Conservation (phyloP, 2,113 vertebrate genomes). For the Psammodynastes pulverulentus region DNA sequence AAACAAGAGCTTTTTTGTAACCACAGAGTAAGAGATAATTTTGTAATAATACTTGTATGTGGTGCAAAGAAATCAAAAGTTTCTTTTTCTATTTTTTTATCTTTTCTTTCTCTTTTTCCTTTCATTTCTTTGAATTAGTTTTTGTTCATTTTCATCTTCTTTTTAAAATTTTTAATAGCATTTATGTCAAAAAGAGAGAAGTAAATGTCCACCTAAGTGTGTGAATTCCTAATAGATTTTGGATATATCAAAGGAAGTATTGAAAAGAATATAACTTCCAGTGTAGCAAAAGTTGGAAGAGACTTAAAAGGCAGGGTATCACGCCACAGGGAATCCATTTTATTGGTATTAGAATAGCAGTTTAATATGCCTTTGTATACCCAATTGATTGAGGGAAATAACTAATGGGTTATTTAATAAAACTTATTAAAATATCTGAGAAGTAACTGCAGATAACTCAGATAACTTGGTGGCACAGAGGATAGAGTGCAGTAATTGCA, state of each 20-base stretch:
- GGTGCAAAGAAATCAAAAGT: too few species aligned
- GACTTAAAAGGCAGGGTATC: conserved; percentile 52
- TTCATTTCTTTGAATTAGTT: too few species aligned
- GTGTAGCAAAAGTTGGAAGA: conserved; percentile 69
- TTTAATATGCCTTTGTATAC: conserved; percentile 63
- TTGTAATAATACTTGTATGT: too few species aligned
- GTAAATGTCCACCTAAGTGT: conserved; percentile 57
- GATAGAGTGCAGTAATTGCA: too few species aligned
- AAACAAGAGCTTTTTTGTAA: too few species aligned
- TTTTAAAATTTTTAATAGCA: too few species aligned
- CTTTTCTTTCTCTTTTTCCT: too few species aligned
- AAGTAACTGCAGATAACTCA: conserved; percentile 48
- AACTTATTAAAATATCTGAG: conserved; percentile 56
- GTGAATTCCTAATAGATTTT: conserved; percentile 56
- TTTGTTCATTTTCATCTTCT: too few species aligned
- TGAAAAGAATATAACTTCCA: conserved; percentile 76
- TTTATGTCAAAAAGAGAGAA: not conserved
- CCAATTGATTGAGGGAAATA: conserved; percentile 50
- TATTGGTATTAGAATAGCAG: conserved; percentile 51
- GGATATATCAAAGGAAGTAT: conserved; percentile 67
- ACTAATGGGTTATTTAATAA: conserved; percentile 57
- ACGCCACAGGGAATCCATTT: conserved; percentile 49
- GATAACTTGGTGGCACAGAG: too few species aligned
- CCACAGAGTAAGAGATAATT: too few species aligned
- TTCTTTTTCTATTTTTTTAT: too few species aligned